Conservation (phyloP, 1,140 invertebrate genomes). For the Zaprionus capensis region DNA sequence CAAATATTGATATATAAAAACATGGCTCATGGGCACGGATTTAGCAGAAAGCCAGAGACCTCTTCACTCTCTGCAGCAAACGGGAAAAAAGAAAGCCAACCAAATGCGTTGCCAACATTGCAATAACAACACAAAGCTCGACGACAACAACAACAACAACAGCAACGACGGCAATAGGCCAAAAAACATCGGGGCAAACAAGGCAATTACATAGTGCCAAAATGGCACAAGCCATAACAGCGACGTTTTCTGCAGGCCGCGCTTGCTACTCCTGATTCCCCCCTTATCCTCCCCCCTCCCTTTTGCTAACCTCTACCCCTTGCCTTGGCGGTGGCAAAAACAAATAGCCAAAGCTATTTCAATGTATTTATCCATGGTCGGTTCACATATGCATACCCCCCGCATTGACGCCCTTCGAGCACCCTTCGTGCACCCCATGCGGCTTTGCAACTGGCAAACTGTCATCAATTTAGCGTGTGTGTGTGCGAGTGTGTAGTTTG, state of each 20-base stretch:
- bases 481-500: slow-evolving; percentile 50
- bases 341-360: slow-evolving; percentile 80
- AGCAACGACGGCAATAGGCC: slow-evolving; percentile 45
- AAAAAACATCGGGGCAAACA: slow-evolving; percentile 74
- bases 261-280: not conserved
- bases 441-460: slow-evolving; percentile 82
- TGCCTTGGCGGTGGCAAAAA: slow-evolving; percentile 58
- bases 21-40: slow-evolving; percentile 70
- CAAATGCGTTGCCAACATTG: slow-evolving; percentile 71
- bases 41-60: slow-evolving; percentile 59
- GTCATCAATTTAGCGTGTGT: slow-evolving; percentile 76
- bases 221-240: slow-evolving; percentile 79
- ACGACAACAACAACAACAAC: slow-evolving; percentile 4
- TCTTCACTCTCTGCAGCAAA: not conserved
- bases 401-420: slow-evolving; percentile 16
- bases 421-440: slow-evolving; percentile 52
- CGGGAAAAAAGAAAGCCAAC: slow-evolving; percentile 13
- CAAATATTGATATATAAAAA: slow-evolving; percentile 78
- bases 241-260: slow-evolving; percentile 41
- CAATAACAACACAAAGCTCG: slow-evolving; percentile 61
- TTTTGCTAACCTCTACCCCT: not conserved
- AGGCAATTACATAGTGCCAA: slow-evolving; percentile 81
- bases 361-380: slow-evolving; percentile 76
- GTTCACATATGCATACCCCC: slow-evolving; percentile 71
- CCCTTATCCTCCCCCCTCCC: slow-evolving; percentile 4